A percentile compares a stretch with the other conserved stretches of the same genome.
phyloP scores from a whole-genome alignment of 2,888 invertebrate genomes.

The Gibbula magus region DNA sequence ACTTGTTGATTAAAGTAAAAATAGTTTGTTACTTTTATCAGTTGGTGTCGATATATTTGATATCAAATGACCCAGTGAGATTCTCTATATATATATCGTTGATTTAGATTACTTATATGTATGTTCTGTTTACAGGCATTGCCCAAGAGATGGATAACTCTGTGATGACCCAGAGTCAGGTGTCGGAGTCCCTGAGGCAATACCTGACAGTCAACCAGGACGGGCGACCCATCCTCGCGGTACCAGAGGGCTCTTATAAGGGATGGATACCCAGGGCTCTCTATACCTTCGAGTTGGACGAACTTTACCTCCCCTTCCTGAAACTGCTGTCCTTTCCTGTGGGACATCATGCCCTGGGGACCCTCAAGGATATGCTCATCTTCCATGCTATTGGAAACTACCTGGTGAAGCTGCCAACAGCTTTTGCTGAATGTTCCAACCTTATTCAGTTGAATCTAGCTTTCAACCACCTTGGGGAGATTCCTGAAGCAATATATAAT shows the following conservation, averaged over 20 bases:
- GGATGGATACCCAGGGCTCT: constrained; percentile 67
- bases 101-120: no score
- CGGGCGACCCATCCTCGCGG: constrained; percentile 46
- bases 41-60: no score
- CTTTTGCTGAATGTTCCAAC: constrained; percentile 59
- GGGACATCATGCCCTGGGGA: constrained; percentile 63
- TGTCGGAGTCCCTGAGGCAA: constrained; percentile 57
- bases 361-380: constrained; percentile 55
- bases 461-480: constrained; percentile 60
- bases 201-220: constrained; percentile 50
- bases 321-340: constrained; percentile 66
- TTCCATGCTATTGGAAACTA: constrained; percentile 67
- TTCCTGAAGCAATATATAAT: constrained; percentile 58
- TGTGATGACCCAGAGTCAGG: constrained; percentile 43
- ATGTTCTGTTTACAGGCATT: no score
- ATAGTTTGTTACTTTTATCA: no score
- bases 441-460: constrained; percentile 59
- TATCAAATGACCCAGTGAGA: no score
- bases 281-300: constrained; percentile 56
- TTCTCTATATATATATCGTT: no score
- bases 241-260: constrained; percentile 65
- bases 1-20: no score
- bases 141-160: not conserved
- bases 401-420: constrained; percentile 55
- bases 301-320: constrained; percentile 62